Conservation (phyloP, 1,140 invertebrate genomes). For the Anthonomus grandis region DNA sequence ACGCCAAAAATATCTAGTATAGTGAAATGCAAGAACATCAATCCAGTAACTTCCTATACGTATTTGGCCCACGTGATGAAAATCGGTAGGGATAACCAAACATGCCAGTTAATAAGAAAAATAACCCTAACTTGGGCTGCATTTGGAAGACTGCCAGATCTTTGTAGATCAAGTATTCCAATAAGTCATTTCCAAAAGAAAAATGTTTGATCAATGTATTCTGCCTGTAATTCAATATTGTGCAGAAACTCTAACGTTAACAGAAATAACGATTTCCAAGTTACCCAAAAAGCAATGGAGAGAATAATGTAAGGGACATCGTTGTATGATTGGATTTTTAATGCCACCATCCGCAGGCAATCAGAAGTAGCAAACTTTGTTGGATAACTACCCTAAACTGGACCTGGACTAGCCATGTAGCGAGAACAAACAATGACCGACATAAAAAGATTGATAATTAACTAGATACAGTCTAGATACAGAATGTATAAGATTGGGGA, state of each 20-base stretch:
- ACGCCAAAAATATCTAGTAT: not conserved
- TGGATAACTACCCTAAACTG: not conserved
- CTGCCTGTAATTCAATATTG: slow-evolving; percentile 25
- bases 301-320: slow-evolving; percentile 7
- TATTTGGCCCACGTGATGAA: slow-evolving; percentile 23
- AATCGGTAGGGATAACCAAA: slow-evolving; percentile 28
- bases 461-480: no score
- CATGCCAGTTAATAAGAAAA: slow-evolving; percentile 19
- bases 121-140: slow-evolving; percentile 22
- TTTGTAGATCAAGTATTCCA: slow-evolving; percentile 16
- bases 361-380: slow-evolving; percentile 1
- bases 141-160: slow-evolving; percentile 11
- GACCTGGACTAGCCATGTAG: slow-evolving; percentile 1
- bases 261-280: not conserved
- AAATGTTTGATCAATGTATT: slow-evolving; percentile 25
- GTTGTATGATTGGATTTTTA: no score
- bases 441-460: no score
- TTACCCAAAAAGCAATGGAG: not conserved
- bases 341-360: slow-evolving; percentile 6
- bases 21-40: slow-evolving; percentile 5
- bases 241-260: slow-evolving; percentile 13
- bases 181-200: slow-evolving; percentile 11
- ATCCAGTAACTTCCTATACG: slow-evolving; percentile 14
- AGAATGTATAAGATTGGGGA: no score
- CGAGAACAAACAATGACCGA: slow-evolving; percentile 3